Conservation (phyloP, 64 coral and sea anemone species). For the Montipora sp. region DNA sequence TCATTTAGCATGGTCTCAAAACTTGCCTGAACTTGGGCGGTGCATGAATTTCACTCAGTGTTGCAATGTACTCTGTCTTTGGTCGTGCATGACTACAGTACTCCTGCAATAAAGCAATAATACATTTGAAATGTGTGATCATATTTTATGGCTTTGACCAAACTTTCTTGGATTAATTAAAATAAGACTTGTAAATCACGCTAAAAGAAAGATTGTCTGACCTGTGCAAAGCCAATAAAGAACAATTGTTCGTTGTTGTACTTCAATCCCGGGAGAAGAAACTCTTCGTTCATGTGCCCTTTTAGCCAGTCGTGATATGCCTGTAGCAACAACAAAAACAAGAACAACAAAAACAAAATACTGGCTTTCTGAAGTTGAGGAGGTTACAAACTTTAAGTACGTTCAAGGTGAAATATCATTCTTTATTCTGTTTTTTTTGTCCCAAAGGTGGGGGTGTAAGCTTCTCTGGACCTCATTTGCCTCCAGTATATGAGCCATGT, state of each 20-base stretch:
- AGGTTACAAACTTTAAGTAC: no score
- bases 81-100: constrained; percentile 87
- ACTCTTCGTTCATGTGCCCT: constrained; percentile 71
- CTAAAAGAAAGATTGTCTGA: background rate
- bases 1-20: background rate
- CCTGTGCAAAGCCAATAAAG: constrained; percentile 99
- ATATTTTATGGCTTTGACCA: no score
- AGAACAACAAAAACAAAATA: no score
- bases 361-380: no score
- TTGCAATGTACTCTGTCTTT: constrained; percentile 96
- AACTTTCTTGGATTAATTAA: no score
- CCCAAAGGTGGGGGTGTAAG: no score
- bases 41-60: constrained; percentile 94
- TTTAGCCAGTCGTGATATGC: constrained; percentile 92
- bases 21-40: constrained; percentile 94
- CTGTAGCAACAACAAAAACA: constrained; percentile 14
- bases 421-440: no score
- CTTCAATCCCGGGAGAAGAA: constrained; percentile 65
- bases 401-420: no score
- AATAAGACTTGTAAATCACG: background rate
- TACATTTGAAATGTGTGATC: no score
- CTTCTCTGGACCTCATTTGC: no score
- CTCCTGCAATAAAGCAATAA: constrained; percentile 51
- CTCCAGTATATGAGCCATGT: no score
- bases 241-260: constrained; percentile 95